Evolutionary conservation across 2,113 vertebrate genomes (phyloP), one percentile per base, ranked within the genome.

Genomic region (Mola mola): DNA sequence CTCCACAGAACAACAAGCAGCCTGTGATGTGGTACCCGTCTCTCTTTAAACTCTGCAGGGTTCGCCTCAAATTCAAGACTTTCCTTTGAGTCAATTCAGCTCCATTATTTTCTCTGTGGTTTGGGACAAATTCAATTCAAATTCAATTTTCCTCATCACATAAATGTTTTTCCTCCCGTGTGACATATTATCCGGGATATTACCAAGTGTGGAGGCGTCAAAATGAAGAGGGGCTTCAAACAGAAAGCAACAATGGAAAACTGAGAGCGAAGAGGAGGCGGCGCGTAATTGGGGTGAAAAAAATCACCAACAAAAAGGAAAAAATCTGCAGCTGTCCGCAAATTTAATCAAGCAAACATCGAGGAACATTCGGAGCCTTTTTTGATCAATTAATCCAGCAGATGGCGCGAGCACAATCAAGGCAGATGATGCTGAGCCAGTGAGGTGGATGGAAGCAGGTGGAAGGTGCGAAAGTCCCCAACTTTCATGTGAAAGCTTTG

Each of bases 371-470:
- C 82, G 0, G 34, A 50, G 64, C 29, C 77, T 84, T 90, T n/a
- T 90, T 86, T 91, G 82, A 90, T 89, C 84, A 84, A 82, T 86
- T 90, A 79, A 84, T 86, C 75, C 51, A 62, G 76, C 84, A 87
- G 82, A 84, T 82, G 79, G 84, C 72, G 83, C 6, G 16, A 65
- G 70, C 61, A 57, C 68, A 78, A 83, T 77, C 43, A 41, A 33
- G 49, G 62, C 71, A 65, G 73, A 73, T 72, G 56, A 71, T 43
- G 38, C 55, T 20, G 75, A 76, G 69, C 8, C 59, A 68, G 67
- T 51, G 71, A 70, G 76, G 58, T 29, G 66, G 66, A 61, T 15
- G 25, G 75, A 68, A 78, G 84, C 84, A 81, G 75, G 80, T 80
- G 67, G 78, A 85, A 83, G 73, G 79, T 76, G 83, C 55, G 26